Conservation (phyloP, 2,888 invertebrate genomes). For the Apotomis betuletana region DNA sequence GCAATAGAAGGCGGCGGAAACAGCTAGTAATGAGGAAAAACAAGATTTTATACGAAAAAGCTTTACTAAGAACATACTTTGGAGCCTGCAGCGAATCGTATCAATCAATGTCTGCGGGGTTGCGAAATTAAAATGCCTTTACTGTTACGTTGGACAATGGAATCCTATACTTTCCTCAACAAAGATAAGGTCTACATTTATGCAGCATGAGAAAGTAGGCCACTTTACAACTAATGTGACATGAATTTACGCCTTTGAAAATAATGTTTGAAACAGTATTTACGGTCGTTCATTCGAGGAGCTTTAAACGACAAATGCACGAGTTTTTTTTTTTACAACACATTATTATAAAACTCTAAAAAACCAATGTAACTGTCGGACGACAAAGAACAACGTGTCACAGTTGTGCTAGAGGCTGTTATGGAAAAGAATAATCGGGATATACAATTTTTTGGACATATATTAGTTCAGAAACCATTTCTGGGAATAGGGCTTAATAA, state of each 20-base stretch:
- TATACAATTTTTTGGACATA: too few relatives aligned
- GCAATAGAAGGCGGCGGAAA: background rate
- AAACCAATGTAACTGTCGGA: too few relatives aligned
- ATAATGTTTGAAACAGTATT: conserved; percentile 44
- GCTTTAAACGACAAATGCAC: background rate
- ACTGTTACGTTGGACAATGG: conserved; percentile 15
- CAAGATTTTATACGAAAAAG: conserved; percentile 32
- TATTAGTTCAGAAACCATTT: too few relatives aligned
- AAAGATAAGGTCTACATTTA: conserved; percentile 34
- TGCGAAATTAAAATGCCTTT: conserved; percentile 36
- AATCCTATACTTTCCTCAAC: conserved; percentile 42
- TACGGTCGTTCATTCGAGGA: background rate
- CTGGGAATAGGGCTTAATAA: too few relatives aligned
- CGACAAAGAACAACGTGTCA: too few relatives aligned
- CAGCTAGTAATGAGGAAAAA: conserved; percentile 27
- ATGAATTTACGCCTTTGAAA: conserved; percentile 44
- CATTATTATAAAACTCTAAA: too few relatives aligned
- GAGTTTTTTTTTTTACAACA: too few relatives aligned
- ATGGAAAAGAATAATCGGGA: too few relatives aligned
- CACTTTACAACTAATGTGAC: conserved; percentile 47
- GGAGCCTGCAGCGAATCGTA: conserved; percentile 43
- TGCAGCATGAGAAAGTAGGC: conserved; percentile 42
- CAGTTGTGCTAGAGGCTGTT: too few relatives aligned
- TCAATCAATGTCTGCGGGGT: conserved; percentile 48
- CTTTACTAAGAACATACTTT: conserved; percentile 33